These are phyloP conservation scores for Cossypha dichroa DNA, from an alignment of 2,797 vertebrate species.

Conservation along the genomic window DNA sequence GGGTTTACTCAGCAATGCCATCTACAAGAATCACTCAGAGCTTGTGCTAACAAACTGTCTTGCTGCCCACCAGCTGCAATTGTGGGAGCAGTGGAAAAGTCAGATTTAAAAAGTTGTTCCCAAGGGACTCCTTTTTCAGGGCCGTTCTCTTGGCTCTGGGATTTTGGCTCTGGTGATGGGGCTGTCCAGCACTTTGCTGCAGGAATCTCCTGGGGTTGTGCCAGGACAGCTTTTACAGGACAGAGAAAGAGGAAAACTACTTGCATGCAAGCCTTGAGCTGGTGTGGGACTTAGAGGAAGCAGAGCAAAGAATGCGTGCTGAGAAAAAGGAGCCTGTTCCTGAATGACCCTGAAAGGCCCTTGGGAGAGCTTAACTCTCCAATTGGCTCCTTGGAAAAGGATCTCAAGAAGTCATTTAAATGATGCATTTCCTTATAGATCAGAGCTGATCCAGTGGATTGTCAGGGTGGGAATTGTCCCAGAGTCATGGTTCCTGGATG, in stretches of 20 bases:
- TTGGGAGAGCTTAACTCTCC: not conserved
- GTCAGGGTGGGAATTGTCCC: not conserved
- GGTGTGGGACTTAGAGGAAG: not conserved
- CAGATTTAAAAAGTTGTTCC: not conserved
- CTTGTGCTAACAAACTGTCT: constrained; percentile 13
- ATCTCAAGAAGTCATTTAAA: not conserved
- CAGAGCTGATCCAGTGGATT: not conserved
- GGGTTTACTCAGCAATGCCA: constrained; percentile 63
- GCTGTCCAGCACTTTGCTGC: not conserved
- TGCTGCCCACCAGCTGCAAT: constrained; percentile 33
- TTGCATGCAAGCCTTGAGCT: not conserved
- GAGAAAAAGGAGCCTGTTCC: not conserved
- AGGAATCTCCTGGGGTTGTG: not conserved
- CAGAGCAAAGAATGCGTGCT: not conserved
- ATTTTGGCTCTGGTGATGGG: not conserved
- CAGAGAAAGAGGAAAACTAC: not conserved
- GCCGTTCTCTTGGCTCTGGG: not conserved
- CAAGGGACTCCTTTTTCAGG: not conserved
- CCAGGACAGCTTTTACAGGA: not conserved
- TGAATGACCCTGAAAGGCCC: not conserved
- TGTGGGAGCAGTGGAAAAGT: not conserved
- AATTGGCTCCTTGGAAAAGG: not conserved
- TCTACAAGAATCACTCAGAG: constrained; percentile 34
- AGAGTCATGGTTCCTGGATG: not conserved
- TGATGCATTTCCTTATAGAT: not conserved